Base-by-base conservation (phyloP, 2,888 invertebrate species). In the Branchellion lobata region DNA sequence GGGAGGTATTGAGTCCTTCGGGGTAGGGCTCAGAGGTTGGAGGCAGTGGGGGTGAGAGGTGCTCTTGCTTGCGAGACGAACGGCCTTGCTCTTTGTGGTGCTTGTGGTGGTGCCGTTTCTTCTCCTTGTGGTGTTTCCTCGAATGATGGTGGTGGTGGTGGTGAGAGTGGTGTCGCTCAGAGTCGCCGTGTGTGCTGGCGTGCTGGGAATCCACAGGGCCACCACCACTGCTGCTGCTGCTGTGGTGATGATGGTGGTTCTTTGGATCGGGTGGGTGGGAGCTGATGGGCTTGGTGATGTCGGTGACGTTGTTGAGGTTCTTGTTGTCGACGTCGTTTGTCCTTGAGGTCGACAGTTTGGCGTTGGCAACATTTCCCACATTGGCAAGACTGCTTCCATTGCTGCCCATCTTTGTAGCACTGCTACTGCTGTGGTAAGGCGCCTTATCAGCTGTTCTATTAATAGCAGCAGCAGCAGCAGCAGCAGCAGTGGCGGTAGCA, bases 61-160 rank as follows among this genome's bases (percentile, higher is more conserved):
- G 21, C 5, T 57, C n/a, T 3, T 57, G 61, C 61, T 57, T 57
- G n/a, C 61, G 61, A 14, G 40, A 40, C 40, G 40, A 40, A 8
- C 24, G 21, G n/a, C n/a, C 21, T 57, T 57, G 11, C 3, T 57
- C 61, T 57, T 57, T 57, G 61, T 57, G 61, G 24, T 57, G 61
- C n/a, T 57, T 57, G 61, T 57, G 61, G 24, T 57, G 61, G 61
- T 57, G 61, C 21, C 24, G 21, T n/a, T 57, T 57, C 61, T 57
- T 57, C 61, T 57, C 61, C 24, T 57, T 57, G 24, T 57, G 61
- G 3, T 8, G 61, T n/a, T 57, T 57, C 47, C 18, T 47, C 18
- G 47, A 47, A 47, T 47, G 47, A 18, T 47, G 47, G 61, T 57
- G 14, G 24, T 57, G 61, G 21, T 57, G n/a, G 8, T 5, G 8